Evolutionary conservation across 2,888 invertebrate species (phyloP), one percentile per base, ranked within the genome.

Genomic region (Drosophila anomalata): DNA sequence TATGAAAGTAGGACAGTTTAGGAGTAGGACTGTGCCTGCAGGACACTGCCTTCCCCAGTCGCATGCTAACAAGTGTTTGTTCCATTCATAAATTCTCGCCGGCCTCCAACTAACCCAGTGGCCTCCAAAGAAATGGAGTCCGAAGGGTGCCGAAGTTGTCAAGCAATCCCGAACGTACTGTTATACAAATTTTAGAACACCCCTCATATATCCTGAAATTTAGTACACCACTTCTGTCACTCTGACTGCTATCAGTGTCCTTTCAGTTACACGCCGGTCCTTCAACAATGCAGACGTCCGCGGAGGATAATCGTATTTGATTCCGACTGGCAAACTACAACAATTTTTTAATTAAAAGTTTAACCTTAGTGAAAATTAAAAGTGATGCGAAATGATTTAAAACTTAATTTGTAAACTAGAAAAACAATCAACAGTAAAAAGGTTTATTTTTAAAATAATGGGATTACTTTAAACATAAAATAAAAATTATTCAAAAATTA

Each of bases 1-100:
- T 52, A 52, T 36, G 8, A 12, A 63, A 6, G 46, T 29, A 31
- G 39, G n/a, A 22, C 59, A 11, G 31, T 24, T 12, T 24, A 1
- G 20, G 8, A 9, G n/a, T 54, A 69, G 41, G 20, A 60, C 69
- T 55, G 39, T 14, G 6, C 52, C 61, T 17, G 20, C 9, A n/a
- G 20, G 12, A 51, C 22, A 54, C 36, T 26, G 12, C 8, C 22
- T 52, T 81, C 47, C 73, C 55, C 73, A 65, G 51, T 50, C 46
- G 65, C 73, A 80, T 65, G 80, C 84, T 76, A 89, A 89, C 89
- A 89, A 89, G 90, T 89, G 89, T 89, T 78, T 87, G 73, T 78
- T 75, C 73, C 86, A 87, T 88, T 88, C 87, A 89, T 88, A 87
- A 89, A 88, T 79, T 47, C 74, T 52, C 22, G 44, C 58, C 67